Evolutionary conservation across 2,888 invertebrate species (phyloP).

Genomic region (Microchrysa polita): DNA sequence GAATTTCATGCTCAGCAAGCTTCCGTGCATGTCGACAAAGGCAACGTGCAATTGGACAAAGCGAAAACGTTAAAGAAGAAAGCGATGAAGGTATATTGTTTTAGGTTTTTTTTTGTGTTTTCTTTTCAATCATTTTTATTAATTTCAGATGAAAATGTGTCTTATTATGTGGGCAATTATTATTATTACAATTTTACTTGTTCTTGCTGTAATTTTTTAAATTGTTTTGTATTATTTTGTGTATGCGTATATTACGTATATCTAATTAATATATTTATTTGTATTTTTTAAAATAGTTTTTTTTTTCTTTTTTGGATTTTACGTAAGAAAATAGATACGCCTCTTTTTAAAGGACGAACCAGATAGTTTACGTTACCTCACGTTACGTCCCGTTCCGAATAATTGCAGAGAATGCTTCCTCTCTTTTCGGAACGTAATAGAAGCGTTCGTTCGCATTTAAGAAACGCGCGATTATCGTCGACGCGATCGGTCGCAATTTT

Average conservation of each 20-base stretch:
- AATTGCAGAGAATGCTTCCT: no score
- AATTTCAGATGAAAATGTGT: conserved; percentile 51
- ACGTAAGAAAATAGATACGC: no score
- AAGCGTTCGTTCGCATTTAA: no score
- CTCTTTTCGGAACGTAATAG: no score
- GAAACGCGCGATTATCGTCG: no score
- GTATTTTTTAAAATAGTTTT: not conserved
- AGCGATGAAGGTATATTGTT: conserved; percentile 52
- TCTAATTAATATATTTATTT: conserved; percentile 24
- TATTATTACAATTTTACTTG: conserved; percentile 47
- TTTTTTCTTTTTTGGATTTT: no score
- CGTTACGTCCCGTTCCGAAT: no score
- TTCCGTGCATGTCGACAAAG: conserved; percentile 60
- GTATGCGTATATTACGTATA: conserved; percentile 37
- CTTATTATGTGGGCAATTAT: conserved; percentile 50
- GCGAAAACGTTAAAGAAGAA: conserved; percentile 54
- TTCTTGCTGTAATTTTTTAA: conserved; percentile 42
- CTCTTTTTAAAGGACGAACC: no score
- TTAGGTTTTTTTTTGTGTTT: no score
- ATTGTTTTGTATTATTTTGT: not conserved
- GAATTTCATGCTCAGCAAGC: conserved; percentile 64
- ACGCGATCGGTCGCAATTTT: no score
- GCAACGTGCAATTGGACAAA: conserved; percentile 57
- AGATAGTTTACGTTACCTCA: no score
- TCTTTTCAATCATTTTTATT: no score